Conservation (phyloP, 2,888 invertebrate species). For the Brenthis hecate region DNA sequence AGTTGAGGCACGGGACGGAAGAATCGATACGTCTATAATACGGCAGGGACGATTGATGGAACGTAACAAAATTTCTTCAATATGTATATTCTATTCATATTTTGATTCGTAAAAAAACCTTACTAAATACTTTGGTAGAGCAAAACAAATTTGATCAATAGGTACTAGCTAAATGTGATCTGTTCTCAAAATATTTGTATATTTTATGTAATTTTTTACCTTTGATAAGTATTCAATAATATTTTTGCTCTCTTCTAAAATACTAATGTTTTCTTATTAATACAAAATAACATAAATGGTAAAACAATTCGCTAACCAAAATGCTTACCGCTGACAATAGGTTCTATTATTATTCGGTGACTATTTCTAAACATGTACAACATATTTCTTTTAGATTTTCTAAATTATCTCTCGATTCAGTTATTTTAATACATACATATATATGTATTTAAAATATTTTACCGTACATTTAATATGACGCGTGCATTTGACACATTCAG, state of each 20-base stretch:
- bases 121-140: conserved; percentile 1
- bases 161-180: conserved; percentile 5
- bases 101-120: conserved; percentile 11
- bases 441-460: background rate
- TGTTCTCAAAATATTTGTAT: conserved; percentile 12
- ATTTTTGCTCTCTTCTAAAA: conserved; percentile 4
- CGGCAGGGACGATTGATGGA: conserved; percentile 57
- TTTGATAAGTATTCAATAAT: background rate
- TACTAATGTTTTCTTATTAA: background rate
- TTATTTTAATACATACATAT: conserved; percentile 13
- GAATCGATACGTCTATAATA: conserved; percentile 69
- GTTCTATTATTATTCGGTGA: conserved; percentile 14
- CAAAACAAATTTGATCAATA: conserved; percentile 5
- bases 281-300: background rate
- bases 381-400: conserved; percentile 5
- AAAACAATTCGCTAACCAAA: background rate
- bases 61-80: conserved; percentile 20
- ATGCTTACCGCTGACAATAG: background rate
- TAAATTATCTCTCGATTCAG: conserved; percentile 9
- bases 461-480: conserved; percentile 53
- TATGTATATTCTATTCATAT: background rate
- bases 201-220: background rate
- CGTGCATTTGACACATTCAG: conserved; percentile 77
- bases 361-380: conserved; percentile 19
- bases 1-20: conserved; percentile 74